Evolutionary conservation across 1,140 invertebrate genomes (phyloP).

Genomic region (Ceratina australensis): DNA sequence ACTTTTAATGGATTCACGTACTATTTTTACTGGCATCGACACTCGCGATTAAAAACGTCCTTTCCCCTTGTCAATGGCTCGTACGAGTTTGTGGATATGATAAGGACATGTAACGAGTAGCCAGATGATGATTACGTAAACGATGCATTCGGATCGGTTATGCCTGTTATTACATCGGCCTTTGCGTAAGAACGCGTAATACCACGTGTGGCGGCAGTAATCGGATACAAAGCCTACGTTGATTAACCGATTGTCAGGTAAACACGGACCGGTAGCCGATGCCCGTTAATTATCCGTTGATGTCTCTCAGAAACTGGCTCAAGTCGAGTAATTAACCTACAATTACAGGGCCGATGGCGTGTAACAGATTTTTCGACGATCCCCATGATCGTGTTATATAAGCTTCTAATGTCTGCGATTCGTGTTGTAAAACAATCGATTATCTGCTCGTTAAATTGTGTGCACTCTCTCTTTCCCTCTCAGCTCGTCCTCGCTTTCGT

Average conservation of each 20-base stretch:
- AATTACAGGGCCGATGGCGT: conserved; percentile 2
- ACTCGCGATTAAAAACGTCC: background rate
- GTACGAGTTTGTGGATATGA: too few relatives aligned
- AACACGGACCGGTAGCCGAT: background rate
- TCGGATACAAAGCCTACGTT: conserved; percentile 25
- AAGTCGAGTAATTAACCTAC: background rate
- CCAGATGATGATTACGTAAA: conserved; percentile 20
- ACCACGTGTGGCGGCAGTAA: conserved; percentile 7
- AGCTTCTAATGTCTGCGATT: background rate
- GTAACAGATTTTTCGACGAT: conserved; percentile 13
- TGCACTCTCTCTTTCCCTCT: background rate
- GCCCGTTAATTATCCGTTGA: conserved; percentile 27
- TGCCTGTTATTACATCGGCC: conserved; percentile 8
- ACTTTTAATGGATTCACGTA: too few relatives aligned
- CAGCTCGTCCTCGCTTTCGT: too few relatives aligned
- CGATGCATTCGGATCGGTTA: background rate
- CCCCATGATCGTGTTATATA: background rate
- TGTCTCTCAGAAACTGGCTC: background rate
- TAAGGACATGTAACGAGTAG: background rate
- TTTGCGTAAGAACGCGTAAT: conserved; percentile 37
- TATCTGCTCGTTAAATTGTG: background rate
- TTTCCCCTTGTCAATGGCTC: too few relatives aligned
- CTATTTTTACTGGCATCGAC: background rate
- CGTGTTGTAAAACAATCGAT: background rate
- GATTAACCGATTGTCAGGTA: conserved; percentile 41